Evolutionary conservation across 2,797 vertebrate species (phyloP), one percentile per base, ranked within the genome.

Genomic region (Neostethus bicornis): DNA sequence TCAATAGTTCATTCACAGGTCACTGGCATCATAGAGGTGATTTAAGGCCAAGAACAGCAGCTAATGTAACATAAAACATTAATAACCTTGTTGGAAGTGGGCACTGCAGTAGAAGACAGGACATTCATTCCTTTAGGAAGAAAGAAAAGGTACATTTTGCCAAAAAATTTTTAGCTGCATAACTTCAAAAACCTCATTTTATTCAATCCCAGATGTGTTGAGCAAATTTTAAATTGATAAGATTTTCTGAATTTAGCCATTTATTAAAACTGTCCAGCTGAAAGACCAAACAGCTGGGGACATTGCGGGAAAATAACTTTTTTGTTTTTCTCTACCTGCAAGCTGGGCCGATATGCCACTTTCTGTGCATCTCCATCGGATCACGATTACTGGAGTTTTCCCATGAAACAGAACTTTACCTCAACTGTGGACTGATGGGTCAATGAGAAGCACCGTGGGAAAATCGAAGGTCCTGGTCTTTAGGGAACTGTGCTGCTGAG

Each of bases 391-490:
- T 3, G 81, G 39, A 68, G 46, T 68, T 83, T 39, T 88, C 85
- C 90, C 75, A 48, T 24, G 23, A 42, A 9, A 14, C 72, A 64
- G 28, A 53, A 64, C 86, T 84, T 89, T 39, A 85, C 90, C 73
- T 64, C 50, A 69, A 87, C 41, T 50, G 90, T 89, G 29, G 87
- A 78, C 20, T 87, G 77, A 58, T n/a, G 51, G 66, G 2, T 87
- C 89, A 83, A 70, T 60, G 89, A 73, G 69, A 74, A 79, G 94
- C 69, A 75, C 86, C 92, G 9, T 93, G 91, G 79, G 94, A 84
- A 77, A 97, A 98, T 60, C 97, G 95, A 53, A 98, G 93, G 88
- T 99, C 97, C 91, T 97, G 96, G 87, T 99, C 97, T 76, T 95
- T 96, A 0, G 95, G 94, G 77, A 97, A 99, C 78, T 95, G 94